Base-by-base conservation (phyloP, 2,113 vertebrate species). In the Ivindomyrus marchei region DNA sequence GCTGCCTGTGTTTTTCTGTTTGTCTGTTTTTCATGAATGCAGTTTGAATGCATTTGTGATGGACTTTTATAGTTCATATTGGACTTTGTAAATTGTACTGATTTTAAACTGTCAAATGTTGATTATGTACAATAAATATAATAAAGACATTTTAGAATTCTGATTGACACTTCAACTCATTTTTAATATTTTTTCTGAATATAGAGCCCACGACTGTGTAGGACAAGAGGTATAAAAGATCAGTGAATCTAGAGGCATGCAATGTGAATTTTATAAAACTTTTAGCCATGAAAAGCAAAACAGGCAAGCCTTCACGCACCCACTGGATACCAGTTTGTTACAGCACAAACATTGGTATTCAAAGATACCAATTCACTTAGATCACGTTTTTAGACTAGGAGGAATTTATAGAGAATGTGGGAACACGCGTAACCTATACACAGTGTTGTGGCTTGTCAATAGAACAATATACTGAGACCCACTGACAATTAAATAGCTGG, bases 1-100 rank as follows among this genome's bases (percentile, higher is more conserved):
- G 27, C 66, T 45, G 53, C 58, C 7, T 50, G 46, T n/a, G 10
- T 77, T 42, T 11, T 74, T 46, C 27, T 27, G 4, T 89, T 39
- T 56, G 42, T 66, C 7, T 39, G 47, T 56, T 46, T 58, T 39
- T 88, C 24, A 70, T 93, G 89, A 93, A 94, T 94, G 94, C 92
- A 86, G 24, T 87, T 36, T 49, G 5, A 85, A 45, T 90, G 95
- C 92, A 91, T 95, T 95, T 94, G 93, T 95, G 92, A 92, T 91
- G 50, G 88, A 85, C 88, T 90, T 93, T 92, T 94, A 24, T 88
- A 93, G 94, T 96, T 96, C 95, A 96, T 94, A 94, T 96, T 96
- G 95, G 94, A 96, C 94, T 49, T 19, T 4, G 83, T 90, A 89
- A 87, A 91, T 86, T 87, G 42, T 92, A 92, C 92, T 94, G 92